Evolutionary conservation across 2,113 vertebrate species (phyloP).

Genomic region (Coptodon rendalli): DNA sequence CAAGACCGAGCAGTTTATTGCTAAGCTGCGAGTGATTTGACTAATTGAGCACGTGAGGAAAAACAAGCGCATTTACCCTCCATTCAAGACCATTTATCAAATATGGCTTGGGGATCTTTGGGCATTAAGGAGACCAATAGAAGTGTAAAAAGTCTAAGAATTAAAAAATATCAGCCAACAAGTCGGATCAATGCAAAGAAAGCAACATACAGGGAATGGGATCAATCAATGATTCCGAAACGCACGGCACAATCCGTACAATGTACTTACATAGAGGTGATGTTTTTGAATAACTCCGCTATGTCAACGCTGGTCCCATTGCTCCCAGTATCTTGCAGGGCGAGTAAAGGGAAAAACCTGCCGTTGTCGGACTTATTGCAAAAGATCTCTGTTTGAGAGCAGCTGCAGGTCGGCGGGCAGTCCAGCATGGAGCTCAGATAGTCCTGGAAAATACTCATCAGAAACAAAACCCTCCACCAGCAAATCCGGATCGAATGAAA

Average conservation of each 20-base stretch:
- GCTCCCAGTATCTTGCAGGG: constrained; percentile 85
- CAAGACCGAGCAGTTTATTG: constrained; percentile 3
- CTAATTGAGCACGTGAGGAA: not conserved
- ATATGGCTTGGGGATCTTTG: not conserved
- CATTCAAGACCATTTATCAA: too few relatives aligned
- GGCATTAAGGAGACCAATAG: not conserved
- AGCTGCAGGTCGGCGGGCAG: constrained; percentile 96
- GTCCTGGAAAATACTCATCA: constrained; percentile 88
- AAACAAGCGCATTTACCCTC: not conserved
- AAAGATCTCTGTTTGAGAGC: constrained; percentile 91
- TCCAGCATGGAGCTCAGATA: constrained; percentile 92
- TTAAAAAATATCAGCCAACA: constrained; percentile 1
- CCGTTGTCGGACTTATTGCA: constrained; percentile 95
- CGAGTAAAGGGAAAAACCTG: constrained; percentile 91
- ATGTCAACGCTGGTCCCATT: constrained; percentile 86
- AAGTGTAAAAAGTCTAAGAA: constrained; percentile 4
- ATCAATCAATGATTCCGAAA: constrained; percentile 19
- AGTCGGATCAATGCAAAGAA: not conserved
- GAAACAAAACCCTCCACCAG: constrained; percentile 94
- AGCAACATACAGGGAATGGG: constrained; percentile 10
- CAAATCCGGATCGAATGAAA: constrained; percentile 71
- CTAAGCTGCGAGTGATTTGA: not conserved
- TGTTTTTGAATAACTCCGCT: constrained; percentile 93
- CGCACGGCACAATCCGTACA: constrained; percentile 15
- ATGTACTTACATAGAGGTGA: constrained; percentile 92